phyloP scores from a whole-genome alignment of 64 coral and sea anemone genomes.

The Pachyseris speciosa region DNA sequence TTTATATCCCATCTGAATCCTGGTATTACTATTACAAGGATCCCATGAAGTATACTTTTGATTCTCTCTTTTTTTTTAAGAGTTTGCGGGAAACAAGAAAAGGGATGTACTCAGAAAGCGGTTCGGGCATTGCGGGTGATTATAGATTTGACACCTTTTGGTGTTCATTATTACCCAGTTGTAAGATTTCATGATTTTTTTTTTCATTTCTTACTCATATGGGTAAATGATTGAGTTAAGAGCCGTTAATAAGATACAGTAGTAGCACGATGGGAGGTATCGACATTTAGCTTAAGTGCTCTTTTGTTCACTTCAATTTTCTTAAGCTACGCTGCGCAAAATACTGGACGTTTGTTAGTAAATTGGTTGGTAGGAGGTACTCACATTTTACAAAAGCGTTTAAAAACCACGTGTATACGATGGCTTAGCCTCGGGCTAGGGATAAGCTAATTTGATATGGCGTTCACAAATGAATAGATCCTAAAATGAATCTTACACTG shows the following conservation, averaged over 20 bases:
- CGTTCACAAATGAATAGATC: neutral
- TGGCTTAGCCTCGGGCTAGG: slow-evolving; percentile 4
- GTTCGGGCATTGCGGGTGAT: no score
- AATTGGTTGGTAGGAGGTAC: neutral
- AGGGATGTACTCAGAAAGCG: no score
- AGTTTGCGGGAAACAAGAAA: no score
- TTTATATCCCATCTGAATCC: no score
- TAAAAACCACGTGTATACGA: slow-evolving; percentile 9
- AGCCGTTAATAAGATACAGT: neutral
- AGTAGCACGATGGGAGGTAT: neutral
- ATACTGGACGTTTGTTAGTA: neutral
- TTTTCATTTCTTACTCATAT: neutral
- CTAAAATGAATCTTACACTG: no score
- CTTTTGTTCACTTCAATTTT: neutral
- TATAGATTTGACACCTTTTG: no score
- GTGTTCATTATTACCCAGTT: no score
- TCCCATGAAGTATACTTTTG: no score
- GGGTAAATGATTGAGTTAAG: neutral
- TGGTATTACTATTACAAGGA: no score
- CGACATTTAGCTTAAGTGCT: neutral
- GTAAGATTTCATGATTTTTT: neutral
- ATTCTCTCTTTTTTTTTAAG: no score
- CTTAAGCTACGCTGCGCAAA: neutral
- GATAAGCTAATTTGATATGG: neutral
- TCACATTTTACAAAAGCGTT: neutral